Percentiles rank a stretch among this genome's conserved stretches.
phyloP scores from a whole-genome alignment of 1,140 invertebrate genomes.

The Bombus consobrinus region DNA sequence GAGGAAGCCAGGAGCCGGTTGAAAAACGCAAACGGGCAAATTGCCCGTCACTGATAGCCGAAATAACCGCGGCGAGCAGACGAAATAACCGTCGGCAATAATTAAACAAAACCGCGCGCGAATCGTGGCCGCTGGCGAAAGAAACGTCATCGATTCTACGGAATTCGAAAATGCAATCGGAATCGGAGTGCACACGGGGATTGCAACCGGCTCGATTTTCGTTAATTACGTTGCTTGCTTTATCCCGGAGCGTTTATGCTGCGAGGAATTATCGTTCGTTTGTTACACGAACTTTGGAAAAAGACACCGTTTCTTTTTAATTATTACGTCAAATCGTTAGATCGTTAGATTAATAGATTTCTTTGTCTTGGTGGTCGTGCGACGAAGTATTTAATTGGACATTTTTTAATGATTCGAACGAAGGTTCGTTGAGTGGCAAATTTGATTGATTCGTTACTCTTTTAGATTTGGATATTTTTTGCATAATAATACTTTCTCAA shows the following conservation, averaged over 20 bases:
- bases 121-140: slow-evolving; percentile 5
- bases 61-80: slow-evolving; percentile 15
- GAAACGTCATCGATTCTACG: slow-evolving; percentile 12
- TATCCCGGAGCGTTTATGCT: neutral
- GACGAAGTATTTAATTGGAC: too few species aligned
- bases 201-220: neutral
- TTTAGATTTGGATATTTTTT: too few species aligned
- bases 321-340: neutral
- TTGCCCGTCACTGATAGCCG: slow-evolving; percentile 18
- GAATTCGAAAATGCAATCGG: slow-evolving; percentile 7
- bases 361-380: too few species aligned
- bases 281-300: neutral
- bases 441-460: too few species aligned
- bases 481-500: too few species aligned
- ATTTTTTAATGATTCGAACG: too few species aligned
- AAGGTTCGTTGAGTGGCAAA: too few species aligned
- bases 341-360: neutral
- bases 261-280: neutral
- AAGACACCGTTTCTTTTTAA: neutral
- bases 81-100: slow-evolving; percentile 32
- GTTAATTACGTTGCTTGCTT: slow-evolving; percentile 10
- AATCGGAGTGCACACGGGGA: neutral
- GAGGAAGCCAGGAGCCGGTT: too few species aligned
- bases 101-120: slow-evolving; percentile 31
- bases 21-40: slow-evolving; percentile 6